These are phyloP conservation scores for Dastarcus helophoroides DNA, from an alignment of 2,888 invertebrate genomes.

Conservation along the genomic window DNA sequence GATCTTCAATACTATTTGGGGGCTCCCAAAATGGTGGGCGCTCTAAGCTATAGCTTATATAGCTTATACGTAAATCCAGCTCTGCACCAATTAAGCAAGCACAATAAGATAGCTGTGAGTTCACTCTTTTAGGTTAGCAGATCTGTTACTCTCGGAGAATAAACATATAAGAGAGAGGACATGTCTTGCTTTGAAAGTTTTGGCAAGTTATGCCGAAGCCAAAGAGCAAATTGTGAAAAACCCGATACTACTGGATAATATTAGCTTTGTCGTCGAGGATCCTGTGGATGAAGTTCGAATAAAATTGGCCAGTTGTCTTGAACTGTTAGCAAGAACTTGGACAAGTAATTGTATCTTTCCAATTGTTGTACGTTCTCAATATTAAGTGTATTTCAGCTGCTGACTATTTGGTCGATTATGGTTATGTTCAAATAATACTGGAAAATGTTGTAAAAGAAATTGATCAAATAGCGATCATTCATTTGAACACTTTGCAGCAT, in stretches of 20 bases:
- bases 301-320: constrained; percentile 32
- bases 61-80: no score
- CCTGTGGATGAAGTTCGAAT: constrained; percentile 28
- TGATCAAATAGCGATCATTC: constrained; percentile 26
- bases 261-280: constrained; percentile 30
- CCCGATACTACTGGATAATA: constrained; percentile 26
- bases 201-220: constrained; percentile 33
- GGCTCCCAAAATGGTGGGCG: no score
- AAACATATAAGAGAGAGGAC: constrained; percentile 36
- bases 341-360: constrained; percentile 21
- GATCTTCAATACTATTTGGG: no score
- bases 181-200: constrained; percentile 29
- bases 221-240: constrained; percentile 33
- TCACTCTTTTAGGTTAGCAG: no score
- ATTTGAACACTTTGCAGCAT: constrained; percentile 31
- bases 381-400: constrained; percentile 29
- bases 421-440: constrained; percentile 30
- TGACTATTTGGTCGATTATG: constrained; percentile 30
- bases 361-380: neutral
- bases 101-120: no score
- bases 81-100: no score
- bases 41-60: no score
- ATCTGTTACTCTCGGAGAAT: no score
- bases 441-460: constrained; percentile 24
- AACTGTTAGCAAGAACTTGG: constrained; percentile 33